A percentile compares a stretch with the other conserved stretches of the same genome.
phyloP scores from a whole-genome alignment of 2,797 vertebrate genomes.

The Arctocebus calabarensis region DNA sequence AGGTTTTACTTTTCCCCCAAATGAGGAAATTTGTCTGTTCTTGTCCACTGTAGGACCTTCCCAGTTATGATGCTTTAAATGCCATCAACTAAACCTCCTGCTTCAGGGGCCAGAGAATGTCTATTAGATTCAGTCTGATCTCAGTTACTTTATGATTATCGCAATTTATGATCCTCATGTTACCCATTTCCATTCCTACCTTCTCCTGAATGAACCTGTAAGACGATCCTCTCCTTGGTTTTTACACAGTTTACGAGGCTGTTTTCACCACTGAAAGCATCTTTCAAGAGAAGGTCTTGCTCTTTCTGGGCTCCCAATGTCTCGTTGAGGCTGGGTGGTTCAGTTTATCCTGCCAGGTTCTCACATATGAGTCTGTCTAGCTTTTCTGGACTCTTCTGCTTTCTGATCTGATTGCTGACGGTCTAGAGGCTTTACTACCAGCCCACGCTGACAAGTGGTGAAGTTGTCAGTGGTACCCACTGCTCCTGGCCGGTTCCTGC shows the following conservation, averaged over 20 bases:
- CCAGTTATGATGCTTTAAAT: not conserved
- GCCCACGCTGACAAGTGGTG: fast-evolving
- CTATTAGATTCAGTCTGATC: not conserved
- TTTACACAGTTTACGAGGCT: not conserved
- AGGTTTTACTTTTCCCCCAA: not conserved
- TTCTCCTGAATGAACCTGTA: not conserved
- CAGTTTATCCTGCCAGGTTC: not conserved
- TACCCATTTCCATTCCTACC: not conserved
- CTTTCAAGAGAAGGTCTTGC: not conserved
- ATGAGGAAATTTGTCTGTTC: not conserved
- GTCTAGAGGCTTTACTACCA: not conserved
- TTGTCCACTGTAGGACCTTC: not conserved
- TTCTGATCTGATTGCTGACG: not conserved
- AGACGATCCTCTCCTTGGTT: not conserved
- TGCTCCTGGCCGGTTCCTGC: not conserved
- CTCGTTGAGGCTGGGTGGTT: fast-evolving
- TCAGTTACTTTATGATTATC: not conserved
- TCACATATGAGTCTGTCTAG: not conserved
- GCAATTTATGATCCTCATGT: too few relatives aligned
- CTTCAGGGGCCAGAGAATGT: not conserved
- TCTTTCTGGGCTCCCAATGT: not conserved
- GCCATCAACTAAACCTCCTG: not conserved
- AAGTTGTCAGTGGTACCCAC: too few relatives aligned
- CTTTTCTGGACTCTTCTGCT: not conserved
- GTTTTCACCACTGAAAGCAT: fast-evolving